These are phyloP conservation scores for Columbina picui DNA, from an alignment of 2,113 vertebrate species.

Conservation along the genomic window DNA sequence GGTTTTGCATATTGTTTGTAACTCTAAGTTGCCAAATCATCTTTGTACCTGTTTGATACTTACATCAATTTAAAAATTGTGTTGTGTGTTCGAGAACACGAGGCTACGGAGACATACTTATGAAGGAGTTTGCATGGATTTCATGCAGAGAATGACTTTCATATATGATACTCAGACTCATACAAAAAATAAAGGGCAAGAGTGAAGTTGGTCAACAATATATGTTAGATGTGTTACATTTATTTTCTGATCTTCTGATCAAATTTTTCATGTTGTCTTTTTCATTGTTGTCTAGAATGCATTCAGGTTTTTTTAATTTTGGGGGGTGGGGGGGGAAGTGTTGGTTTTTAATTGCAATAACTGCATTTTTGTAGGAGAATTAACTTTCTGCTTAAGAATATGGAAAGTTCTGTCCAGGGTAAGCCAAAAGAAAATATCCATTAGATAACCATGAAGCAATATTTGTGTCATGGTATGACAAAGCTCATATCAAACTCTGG, in stretches of 20 bases:
- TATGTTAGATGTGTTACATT: neutral
- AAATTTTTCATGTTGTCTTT: neutral
- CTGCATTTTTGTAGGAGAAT: neutral
- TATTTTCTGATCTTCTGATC: neutral
- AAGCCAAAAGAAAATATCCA: neutral
- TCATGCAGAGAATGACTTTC: neutral
- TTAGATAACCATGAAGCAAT: neutral
- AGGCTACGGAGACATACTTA: neutral
- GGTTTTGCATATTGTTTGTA: neutral
- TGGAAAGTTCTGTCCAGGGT: neutral
- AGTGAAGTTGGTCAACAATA: neutral
- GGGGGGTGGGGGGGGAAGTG: no score
- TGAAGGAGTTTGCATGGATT: neutral
- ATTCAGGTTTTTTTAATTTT: neutral
- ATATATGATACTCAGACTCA: neutral
- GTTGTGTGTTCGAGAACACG: neutral
- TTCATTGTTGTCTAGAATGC: neutral
- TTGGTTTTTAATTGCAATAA: neutral
- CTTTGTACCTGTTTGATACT: neutral
- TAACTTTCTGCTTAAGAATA: neutral
- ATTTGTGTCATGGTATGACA: neutral
- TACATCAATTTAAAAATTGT: neutral
- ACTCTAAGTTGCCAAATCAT: no score
- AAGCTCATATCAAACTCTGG: neutral
- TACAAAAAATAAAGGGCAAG: neutral